These are phyloP conservation scores for Podargus strigoides DNA, from an alignment of 2,797 vertebrate genomes.

Conservation along the genomic window DNA sequence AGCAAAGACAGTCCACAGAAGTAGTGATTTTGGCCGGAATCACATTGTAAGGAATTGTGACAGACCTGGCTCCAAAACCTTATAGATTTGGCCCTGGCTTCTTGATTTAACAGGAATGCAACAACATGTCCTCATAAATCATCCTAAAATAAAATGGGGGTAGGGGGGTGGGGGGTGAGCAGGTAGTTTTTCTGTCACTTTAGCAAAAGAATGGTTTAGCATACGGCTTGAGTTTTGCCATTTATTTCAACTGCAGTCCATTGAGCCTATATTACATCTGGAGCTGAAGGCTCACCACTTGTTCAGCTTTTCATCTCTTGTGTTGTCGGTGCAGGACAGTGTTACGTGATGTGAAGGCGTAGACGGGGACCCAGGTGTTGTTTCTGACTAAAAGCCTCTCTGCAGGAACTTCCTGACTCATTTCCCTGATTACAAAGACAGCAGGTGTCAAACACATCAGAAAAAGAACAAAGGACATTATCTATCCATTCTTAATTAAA, in stretches of 20 bases:
- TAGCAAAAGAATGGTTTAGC: neutral
- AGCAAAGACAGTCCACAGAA: neutral
- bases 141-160: neutral
- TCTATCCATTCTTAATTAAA: conserved; percentile 59
- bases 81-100: neutral
- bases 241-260: neutral
- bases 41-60: neutral
- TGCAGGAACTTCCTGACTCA: conserved; percentile 61
- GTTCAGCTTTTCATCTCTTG: neutral
- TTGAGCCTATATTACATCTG: neutral
- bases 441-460: conserved; percentile 58
- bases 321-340: neutral
- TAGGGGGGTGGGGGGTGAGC: too few relatives aligned
- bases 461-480: conserved; percentile 62
- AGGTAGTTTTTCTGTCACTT: neutral
- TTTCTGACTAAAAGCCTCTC: conserved; percentile 64
- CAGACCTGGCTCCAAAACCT: neutral
- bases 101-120: neutral
- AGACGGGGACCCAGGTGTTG: conserved; percentile 64
- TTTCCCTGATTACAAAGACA: conserved; percentile 56
- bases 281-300: neutral
- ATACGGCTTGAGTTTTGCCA: neutral
- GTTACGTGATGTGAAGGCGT: neutral
- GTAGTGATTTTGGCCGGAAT: neutral
- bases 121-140: neutral